Evolutionary conservation across 2,888 invertebrate species (phyloP).

Genomic region (Platynereis dumerilii): DNA sequence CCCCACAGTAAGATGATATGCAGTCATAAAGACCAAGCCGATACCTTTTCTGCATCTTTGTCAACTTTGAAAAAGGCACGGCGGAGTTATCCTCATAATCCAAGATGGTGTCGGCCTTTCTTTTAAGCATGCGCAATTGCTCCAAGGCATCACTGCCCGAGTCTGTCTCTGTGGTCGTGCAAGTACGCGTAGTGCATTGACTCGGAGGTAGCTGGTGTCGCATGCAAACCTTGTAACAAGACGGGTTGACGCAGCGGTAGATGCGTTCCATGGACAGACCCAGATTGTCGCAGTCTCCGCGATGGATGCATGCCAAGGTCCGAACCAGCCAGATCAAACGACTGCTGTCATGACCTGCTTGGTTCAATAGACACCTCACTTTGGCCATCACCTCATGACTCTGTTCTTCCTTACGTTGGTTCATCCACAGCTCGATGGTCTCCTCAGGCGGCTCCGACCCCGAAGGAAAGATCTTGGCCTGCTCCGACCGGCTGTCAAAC

Average conservation of each 20-base stretch:
- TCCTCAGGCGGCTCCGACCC: slow-evolving; percentile 21
- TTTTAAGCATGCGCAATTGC: background rate
- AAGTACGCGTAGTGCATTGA: background rate
- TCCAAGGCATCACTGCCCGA: background rate
- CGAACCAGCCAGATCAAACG: background rate
- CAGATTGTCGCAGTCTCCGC: background rate
- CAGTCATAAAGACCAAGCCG: slow-evolving; percentile 21
- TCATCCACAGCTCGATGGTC: slow-evolving; percentile 22
- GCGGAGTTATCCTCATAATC: background rate
- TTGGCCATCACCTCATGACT: background rate
- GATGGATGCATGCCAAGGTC: background rate
- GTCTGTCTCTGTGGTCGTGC: background rate
- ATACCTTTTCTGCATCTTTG: slow-evolving; percentile 15
- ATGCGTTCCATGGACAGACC: background rate
- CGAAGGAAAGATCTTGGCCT: slow-evolving; percentile 17
- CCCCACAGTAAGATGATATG: slow-evolving; percentile 22
- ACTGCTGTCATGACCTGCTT: background rate
- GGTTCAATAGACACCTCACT: background rate
- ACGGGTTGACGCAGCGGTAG: slow-evolving; percentile 2
- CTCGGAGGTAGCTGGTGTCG: background rate
- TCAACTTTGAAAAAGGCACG: background rate
- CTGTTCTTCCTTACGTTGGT: background rate
- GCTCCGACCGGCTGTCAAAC: slow-evolving; percentile 8
- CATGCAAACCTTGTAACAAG: background rate
- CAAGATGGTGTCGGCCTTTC: background rate